phyloP scores from a whole-genome alignment of 2,888 invertebrate genomes.

The Drosophila affinis region DNA sequence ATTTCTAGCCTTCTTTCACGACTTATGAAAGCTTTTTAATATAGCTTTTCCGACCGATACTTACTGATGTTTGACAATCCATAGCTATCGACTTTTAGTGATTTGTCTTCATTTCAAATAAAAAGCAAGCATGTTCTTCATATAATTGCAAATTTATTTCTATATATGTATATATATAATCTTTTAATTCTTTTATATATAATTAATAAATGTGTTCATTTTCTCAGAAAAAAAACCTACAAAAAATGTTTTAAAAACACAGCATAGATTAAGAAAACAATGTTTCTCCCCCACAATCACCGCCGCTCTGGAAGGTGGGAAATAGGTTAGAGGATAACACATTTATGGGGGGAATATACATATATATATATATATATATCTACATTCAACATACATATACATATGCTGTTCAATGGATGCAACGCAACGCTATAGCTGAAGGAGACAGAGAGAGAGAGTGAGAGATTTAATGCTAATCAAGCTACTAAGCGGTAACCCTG shows the following conservation, averaged over 20 bases:
- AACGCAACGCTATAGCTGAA: conserved; percentile 10
- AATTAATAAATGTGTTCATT: conserved; percentile 52
- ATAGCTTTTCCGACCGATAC: no score
- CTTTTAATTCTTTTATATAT: conserved; percentile 52
- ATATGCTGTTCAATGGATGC: background rate
- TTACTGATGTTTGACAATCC: background rate
- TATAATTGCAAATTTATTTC: conserved; percentile 61
- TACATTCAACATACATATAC: background rate
- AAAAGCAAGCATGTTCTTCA: conserved; percentile 31
- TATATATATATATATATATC: background rate
- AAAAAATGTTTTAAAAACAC: conserved; percentile 54
- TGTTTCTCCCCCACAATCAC: conserved; percentile 5
- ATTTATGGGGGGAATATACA: background rate
- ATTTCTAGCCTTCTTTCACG: no score
- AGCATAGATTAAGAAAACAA: conserved; percentile 32
- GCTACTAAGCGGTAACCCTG: conserved; percentile 30
- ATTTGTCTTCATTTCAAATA: background rate
- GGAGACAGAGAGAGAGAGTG: background rate
- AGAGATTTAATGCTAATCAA: conserved; percentile 8
- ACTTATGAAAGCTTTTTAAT: no score
- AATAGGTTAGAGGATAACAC: conserved; percentile 2
- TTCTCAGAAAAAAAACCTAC: conserved; percentile 72
- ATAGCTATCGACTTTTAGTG: background rate
- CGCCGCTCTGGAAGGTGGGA: conserved; percentile 18
- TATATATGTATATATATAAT: conserved; percentile 32